Percentiles rank a stretch among this genome's conserved stretches.
Conservation (phyloP, 30 jellyfish, hydroid and myxozoan genomes). For the Aurelia aurita region DNA sequence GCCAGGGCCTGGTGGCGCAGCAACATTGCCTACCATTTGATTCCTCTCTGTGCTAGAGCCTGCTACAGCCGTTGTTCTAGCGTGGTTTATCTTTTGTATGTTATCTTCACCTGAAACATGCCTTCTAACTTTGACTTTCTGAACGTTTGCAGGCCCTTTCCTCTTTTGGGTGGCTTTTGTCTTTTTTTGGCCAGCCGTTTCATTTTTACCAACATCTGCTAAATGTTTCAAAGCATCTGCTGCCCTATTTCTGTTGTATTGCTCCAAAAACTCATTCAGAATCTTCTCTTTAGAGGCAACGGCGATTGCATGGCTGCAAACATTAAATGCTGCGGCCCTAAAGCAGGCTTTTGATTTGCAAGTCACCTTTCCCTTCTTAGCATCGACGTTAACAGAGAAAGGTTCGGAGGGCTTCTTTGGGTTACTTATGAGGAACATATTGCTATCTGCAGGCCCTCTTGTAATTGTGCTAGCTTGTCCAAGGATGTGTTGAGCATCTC, state of each 20-base stretch:
- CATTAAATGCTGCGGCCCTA: not conserved
- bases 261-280: not conserved
- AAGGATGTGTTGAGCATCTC: no score
- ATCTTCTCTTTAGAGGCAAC: constrained; percentile 7
- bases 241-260: not conserved
- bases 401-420: not conserved
- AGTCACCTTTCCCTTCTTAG: not conserved
- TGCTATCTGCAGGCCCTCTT: not conserved
- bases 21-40: no score
- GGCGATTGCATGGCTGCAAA: constrained; percentile 8
- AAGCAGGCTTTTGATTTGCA: constrained; percentile 15
- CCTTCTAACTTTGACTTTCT: not conserved
- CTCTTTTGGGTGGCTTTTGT: constrained; percentile 43
- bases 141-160: constrained; percentile 30
- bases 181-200: constrained; percentile 22
- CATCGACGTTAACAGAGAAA: not conserved
- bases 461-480: not conserved
- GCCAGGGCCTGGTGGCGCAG: no score
- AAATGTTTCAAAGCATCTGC: not conserved
- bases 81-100: no score
- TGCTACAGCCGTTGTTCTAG: not conserved
- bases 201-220: constrained; percentile 33
- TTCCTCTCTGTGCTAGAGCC: no score
- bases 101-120: no score
- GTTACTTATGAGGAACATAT: not conserved